Evolutionary conservation across 2,113 vertebrate genomes (phyloP).

Genomic region (Arvicanthis niloticus): DNA sequence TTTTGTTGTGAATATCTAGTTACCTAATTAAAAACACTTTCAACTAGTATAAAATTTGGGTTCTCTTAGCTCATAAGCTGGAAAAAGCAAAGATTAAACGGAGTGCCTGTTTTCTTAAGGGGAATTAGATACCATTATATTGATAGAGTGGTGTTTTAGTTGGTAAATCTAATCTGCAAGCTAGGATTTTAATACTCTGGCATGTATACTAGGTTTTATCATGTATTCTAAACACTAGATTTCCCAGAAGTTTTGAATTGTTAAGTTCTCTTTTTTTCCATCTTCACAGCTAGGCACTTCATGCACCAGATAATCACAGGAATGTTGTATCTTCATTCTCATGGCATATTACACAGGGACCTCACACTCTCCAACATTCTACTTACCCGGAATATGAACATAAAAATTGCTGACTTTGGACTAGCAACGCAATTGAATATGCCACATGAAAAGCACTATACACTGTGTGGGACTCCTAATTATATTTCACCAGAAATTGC

Average conservation of each 20-base stretch:
- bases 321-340: constrained; percentile 98
- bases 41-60: constrained; percentile 15
- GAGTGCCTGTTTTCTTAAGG: neutral
- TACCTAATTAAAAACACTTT: constrained; percentile 16
- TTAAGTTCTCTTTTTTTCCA: constrained; percentile 9
- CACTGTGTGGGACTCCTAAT: constrained; percentile 98
- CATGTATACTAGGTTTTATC: neutral
- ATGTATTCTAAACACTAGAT: constrained; percentile 21
- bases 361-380: constrained; percentile 97
- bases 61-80: constrained; percentile 22
- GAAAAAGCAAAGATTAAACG: constrained; percentile 36
- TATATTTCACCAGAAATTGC: constrained; percentile 99
- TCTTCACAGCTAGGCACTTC: constrained; percentile 93
- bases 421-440: constrained; percentile 96
- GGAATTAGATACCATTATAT: constrained; percentile 4
- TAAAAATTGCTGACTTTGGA: constrained; percentile 99
- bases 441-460: constrained; percentile 98
- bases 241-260: constrained; percentile 34
- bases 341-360: constrained; percentile 97
- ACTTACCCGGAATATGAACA: constrained; percentile 94
- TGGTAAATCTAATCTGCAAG: neutral
- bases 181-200: neutral
- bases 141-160: constrained; percentile 10
- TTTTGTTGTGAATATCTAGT: neutral
- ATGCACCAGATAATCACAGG: constrained; percentile 98